Evolutionary conservation across 1,140 invertebrate species (phyloP), one percentile per base, ranked within the genome.

Genomic region (Zaprionus kolodkinae): DNA sequence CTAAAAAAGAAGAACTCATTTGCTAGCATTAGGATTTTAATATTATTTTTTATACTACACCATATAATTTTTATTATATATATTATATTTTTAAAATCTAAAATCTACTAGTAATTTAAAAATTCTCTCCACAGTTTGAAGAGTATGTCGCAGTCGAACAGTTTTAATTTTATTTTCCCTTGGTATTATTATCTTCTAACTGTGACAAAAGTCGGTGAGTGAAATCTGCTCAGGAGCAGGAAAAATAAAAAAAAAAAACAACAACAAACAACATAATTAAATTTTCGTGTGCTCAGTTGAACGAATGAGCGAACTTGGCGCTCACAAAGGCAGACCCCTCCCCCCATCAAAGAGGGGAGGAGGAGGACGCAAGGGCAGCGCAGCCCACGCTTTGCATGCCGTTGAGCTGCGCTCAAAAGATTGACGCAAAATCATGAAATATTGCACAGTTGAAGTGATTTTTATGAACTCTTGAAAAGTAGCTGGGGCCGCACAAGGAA

Each of bases 371-470:
- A 6, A 15, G 21, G 40, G 6, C 50, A 27, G 15, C 60, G 60
- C n/a, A 15, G 2, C 38, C 59, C 59, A 54, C 25, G 17, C 48
- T n/a, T 13, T 56, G 38, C 30, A 63, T 74, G 21, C 40, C 43
- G 38, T 64, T 72, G 55, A 54, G 67, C 36, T 35, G 27, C 21
- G 38, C 78, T 80, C 63, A 84, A 85, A 82, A 87, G 79, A 83
- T 79, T 84, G 75, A 78, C 74, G 80, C 27, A 56, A 73, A 87
- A 86, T 87, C 67, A 64, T 87, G 74, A 88, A 87, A 87, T 88
- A 88, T 87, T 88, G 84, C 84, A 75, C 71, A 87, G 84, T 80
- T 87, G 84, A 87, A 84, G 80, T 84, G 80, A 84, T 87, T 87
- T 87, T 88, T 88, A 87, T 87, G 77, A 84, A 87, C 80, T 87